These are phyloP conservation scores for Acronicta alni DNA, from an alignment of 2,888 invertebrate species.

Conservation along the genomic window DNA sequence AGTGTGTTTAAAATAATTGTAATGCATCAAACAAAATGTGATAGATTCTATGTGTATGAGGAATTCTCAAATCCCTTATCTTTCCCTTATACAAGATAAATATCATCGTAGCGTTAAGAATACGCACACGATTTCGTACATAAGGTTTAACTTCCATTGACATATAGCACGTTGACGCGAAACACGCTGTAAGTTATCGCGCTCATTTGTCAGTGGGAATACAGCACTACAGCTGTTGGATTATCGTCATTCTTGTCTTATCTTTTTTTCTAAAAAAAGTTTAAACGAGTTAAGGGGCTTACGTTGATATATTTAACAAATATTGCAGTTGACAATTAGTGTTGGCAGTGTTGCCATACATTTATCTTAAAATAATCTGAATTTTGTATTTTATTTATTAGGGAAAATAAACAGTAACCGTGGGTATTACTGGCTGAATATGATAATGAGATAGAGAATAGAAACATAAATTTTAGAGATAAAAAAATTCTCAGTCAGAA, in stretches of 20 bases:
- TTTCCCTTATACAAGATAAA: neutral
- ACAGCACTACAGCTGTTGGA: constrained; percentile 53
- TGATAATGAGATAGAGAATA: no score
- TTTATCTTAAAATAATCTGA: neutral
- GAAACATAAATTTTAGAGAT: no score
- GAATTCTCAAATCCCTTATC: neutral
- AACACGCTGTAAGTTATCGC: constrained; percentile 68
- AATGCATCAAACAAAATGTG: neutral
- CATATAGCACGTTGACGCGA: constrained; percentile 58
- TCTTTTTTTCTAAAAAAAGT: constrained; percentile 45
- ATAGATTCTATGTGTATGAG: neutral
- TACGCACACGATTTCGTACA: neutral
- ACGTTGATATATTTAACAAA: constrained; percentile 31
- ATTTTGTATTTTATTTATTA: no score
- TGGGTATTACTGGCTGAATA: no score
- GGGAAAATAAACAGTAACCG: no score
- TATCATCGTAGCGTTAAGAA: neutral
- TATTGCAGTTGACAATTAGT: constrained; percentile 31
- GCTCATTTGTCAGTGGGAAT: constrained; percentile 69
- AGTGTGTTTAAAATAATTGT: no score
- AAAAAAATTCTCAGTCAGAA: no score
- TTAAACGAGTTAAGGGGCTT: constrained; percentile 41
- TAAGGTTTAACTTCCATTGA: constrained; percentile 14
- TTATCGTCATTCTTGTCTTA: constrained; percentile 66
- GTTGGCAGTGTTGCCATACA: neutral